Base-by-base conservation (phyloP, 2,113 vertebrate genomes). In the Psophia crepitans region DNA sequence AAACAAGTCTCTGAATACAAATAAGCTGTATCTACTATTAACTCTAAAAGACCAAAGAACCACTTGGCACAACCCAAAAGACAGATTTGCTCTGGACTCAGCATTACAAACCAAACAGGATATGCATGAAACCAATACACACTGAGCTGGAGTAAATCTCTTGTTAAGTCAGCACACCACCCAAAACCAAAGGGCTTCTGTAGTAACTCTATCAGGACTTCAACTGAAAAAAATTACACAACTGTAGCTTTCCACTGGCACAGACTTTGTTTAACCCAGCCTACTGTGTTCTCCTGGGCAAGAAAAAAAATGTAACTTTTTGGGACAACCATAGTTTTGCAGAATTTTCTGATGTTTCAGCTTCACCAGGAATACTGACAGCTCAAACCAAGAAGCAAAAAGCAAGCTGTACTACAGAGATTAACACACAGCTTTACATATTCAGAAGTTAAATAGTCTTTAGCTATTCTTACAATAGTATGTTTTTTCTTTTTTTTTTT, bases 81-180 rank as follows among this genome's bases (percentile, higher is more conserved):
- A 78, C 77, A 93, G 80, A 92, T 90, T 83, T 93, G 88, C 90
- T 89, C 48, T 92, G 83, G 88, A 93, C 84, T 89, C 74, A 6
- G 91, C 91, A 93, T 96, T 94, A 96, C 89, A 93, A 96, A 96
- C 87, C 87, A 85, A 96, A 93, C 81, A 95, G 70, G 77, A 96
- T 95, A 96, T 39, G 91, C 95, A 97, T 96, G 87, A 97, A 96
- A 97, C 93, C 96, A 94, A 91, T 65, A 96, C 81, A 92, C 74
- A 82, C 91, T 93, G 89, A 87, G 77, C 80, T 95, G 81, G 91
- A 96, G 92, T 87, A 96, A 94, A 94, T 61, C 85, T 94, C 84
- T 80, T 94, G 88, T 89, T 75, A 85, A 94, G 61, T 86, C 74
- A 90, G 93, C 77, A 92, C 95, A 96, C 92, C 90, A 90, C 91